Evolutionary conservation across 2,888 invertebrate genomes (phyloP), one percentile per base, ranked within the genome.

Genomic region (Lagria hirta): DNA sequence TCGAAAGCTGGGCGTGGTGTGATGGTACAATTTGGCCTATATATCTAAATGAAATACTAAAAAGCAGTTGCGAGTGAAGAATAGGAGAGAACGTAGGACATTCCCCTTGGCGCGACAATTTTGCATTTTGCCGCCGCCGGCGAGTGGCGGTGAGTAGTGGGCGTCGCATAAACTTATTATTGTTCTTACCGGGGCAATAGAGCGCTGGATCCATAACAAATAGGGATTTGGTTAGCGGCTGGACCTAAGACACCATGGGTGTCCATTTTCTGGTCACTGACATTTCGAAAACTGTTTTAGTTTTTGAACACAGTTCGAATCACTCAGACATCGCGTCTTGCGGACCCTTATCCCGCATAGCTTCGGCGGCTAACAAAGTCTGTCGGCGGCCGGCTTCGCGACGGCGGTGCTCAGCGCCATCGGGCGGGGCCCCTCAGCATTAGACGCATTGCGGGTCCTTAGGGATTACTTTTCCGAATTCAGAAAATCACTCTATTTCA

Each of bases 191-290:
- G 54, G 68, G 64, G 55, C 62, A 67, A 57, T 66, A 67, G 43
- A 67, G 57, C 51, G 65, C 55, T 53, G 64, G 59, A 62, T 68
- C 68, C 69, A 69, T 69, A 61, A 63, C 62, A 61, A 57, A 55
- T 46, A 44, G 34, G 48, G 51, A 50, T 51, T 54, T 48, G 48
- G 37, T 48, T 55, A 48, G 44, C 49, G 53, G 49, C 40, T 54
- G 42, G 43, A 50, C 43, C 46, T 58, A 57, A 55, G 53, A 52
- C 56, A 61, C 52, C 55, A 52, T 58, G 42, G 46, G 48, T 57
- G 58, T 64, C 61, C 65, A 64, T 64, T 52, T 55, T 59, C 55
- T 53, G 41, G 54, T 54, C 62, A 65, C 64, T 63, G 61, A 62
- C 65, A 65, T 65, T 59, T 61, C 65, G 45, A 42, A 52, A 49